Evolutionary conservation across 30 jellyfish, hydroid and myxozoan species (phyloP).

Genomic region (Hydractinia symbiolongicarpus): DNA sequence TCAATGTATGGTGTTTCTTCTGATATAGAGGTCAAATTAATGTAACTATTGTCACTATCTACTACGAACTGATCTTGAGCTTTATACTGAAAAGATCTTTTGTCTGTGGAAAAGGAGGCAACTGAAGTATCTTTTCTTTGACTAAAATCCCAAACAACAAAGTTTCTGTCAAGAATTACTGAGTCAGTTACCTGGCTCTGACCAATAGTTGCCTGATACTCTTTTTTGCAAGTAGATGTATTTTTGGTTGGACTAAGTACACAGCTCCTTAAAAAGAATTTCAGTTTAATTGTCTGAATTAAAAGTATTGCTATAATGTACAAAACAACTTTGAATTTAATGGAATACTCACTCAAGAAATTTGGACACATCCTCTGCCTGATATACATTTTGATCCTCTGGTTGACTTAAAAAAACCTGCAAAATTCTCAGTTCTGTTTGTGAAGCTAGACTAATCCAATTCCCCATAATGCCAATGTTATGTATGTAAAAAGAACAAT

Average conservation of each 20-base stretch:
- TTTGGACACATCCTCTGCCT: conserved; percentile 80
- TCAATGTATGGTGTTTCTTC: conserved; percentile 60
- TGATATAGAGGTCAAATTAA: conserved; percentile 29
- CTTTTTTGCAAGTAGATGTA: too few species aligned
- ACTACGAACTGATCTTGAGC: not conserved
- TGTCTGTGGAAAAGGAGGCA: conserved; percentile 9
- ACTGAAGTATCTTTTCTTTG: conserved; percentile 12
- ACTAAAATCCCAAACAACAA: conserved; percentile 59
- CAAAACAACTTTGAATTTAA: not conserved
- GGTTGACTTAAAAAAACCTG: conserved; percentile 35
- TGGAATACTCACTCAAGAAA: conserved; percentile 52
- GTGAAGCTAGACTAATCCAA: conserved; percentile 63
- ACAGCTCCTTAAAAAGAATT: not conserved
- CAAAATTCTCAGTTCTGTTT: conserved; percentile 58
- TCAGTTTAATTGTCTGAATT: not conserved
- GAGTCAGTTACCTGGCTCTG: not conserved
- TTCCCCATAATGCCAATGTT: conserved; percentile 42
- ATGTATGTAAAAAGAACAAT: conserved; percentile 41
- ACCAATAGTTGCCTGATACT: not conserved
- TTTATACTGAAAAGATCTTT: not conserved
- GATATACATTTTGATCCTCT: conserved; percentile 45
- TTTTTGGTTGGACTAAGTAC: too few species aligned
- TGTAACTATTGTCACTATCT: conserved; percentile 37
- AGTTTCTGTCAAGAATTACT: conserved; percentile 35
- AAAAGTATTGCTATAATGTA: not conserved